Base-by-base conservation (phyloP, 2,888 invertebrate genomes). In the Pterobdella sp. region DNA sequence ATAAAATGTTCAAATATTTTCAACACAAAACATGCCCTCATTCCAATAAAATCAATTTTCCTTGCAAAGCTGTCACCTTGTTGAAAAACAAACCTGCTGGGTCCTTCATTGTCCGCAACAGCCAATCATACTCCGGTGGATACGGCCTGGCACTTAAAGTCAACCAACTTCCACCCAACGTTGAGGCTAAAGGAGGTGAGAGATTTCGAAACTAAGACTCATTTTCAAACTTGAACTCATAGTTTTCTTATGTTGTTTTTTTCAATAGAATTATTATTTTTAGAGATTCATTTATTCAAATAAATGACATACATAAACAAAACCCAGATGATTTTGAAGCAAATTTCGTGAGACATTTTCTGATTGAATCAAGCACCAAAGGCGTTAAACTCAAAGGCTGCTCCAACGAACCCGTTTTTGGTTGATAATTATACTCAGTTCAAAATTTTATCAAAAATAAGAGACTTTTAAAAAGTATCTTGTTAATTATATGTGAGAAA, bases 371-470 rank as follows among this genome's bases (percentile, higher is more conserved):
- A 3, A 94, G 96, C 29, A 90, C 93, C 29, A 89, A 93, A 78
- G 97, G 98, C 72, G 97, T 98, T 72, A 88, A 94, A 73, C 87
- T 98, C 77, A 92, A 96, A 83, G 96, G 96, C 70, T 95, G 94
- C 82, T 89, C 90, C 77, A 94, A 95, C 82, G 97, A 98, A 84
- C 97, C 98, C 0, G 94, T 96, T 0, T 98, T 98, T 85, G 92
- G 93, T 86, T 29, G 49, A 56, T 0, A 7, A n/a, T 29, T n/a
- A n/a, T n/a, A n/a, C n/a, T n/a, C n/a, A n/a, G n/a, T n/a, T n/a
- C n/a, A n/a, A n/a, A n/a, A n/a, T n/a, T n/a, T n/a, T n/a, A n/a
- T n/a, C n/a, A n/a, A n/a, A n/a, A n/a, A n/a, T n/a, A n/a, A n/a
- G n/a, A n/a, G n/a, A n/a, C n/a, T n/a, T n/a, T n/a, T n/a, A n/a